phyloP scores from a whole-genome alignment of 1,140 invertebrate genomes.

The Drosophila sucinea region DNA sequence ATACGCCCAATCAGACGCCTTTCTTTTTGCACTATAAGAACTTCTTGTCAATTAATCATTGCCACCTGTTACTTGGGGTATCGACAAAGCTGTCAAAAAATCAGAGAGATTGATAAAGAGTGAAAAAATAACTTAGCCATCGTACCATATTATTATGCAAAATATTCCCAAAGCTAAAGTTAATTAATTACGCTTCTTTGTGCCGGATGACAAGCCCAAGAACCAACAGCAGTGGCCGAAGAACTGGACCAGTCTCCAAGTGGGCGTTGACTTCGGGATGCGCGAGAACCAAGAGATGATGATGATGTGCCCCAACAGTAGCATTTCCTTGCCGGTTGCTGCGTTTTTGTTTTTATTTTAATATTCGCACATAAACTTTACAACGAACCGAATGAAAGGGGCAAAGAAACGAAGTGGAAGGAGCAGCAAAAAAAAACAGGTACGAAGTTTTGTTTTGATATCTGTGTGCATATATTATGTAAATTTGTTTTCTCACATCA shows the following conservation, averaged over 20 bases:
- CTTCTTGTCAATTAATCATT: slow-evolving; percentile 37
- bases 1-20: slow-evolving; percentile 2
- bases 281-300: background rate
- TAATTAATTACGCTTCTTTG: slow-evolving; percentile 45
- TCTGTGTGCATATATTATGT: slow-evolving; percentile 28
- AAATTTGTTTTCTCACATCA: background rate
- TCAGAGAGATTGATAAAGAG: slow-evolving; percentile 24
- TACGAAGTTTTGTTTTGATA: slow-evolving; percentile 44
- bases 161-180: slow-evolving; percentile 9
- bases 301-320: slow-evolving; percentile 1
- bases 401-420: slow-evolving; percentile 17
- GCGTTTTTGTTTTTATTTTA: slow-evolving; percentile 53
- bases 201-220: slow-evolving; percentile 27
- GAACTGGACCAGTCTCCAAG: slow-evolving; percentile 48
- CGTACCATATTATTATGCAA: slow-evolving; percentile 16
- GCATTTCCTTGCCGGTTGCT: slow-evolving; percentile 31
- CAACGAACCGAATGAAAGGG: slow-evolving; percentile 12
- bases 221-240: slow-evolving; percentile 15
- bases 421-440: slow-evolving; percentile 18
- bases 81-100: slow-evolving; percentile 34
- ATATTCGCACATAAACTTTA: slow-evolving; percentile 42
- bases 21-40: slow-evolving; percentile 16
- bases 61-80: slow-evolving; percentile 23
- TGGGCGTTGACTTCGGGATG: slow-evolving; percentile 44
- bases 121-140: slow-evolving; percentile 18